Conservation (phyloP, 2,888 invertebrate species). For the Chrysolina haemoptera region DNA sequence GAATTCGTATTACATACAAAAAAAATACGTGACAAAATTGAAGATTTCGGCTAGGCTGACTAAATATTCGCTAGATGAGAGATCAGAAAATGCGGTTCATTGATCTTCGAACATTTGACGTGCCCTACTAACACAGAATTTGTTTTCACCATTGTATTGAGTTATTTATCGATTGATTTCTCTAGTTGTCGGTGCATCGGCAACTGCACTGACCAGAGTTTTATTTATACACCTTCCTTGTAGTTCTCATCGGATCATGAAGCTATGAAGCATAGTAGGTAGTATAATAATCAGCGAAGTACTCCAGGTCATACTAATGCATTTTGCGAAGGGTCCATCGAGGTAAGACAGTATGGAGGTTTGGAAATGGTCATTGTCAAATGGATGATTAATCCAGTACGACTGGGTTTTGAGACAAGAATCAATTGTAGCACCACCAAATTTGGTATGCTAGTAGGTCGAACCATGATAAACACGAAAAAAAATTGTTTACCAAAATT, state of each 20-base stretch:
- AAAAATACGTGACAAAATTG: slow-evolving; percentile 10
- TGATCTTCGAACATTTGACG: slow-evolving; percentile 9
- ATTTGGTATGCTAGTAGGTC: too few species aligned
- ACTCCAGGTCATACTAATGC: slow-evolving; percentile 12
- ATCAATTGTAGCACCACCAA: too few species aligned
- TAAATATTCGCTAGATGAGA: not conserved
- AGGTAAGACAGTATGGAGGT: slow-evolving; percentile 29
- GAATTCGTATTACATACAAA: not conserved
- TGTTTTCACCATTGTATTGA: slow-evolving; percentile 1
- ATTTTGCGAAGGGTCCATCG: slow-evolving; percentile 27
- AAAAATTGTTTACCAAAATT: too few species aligned
- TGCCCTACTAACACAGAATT: slow-evolving; percentile 17
- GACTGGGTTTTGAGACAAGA: too few species aligned
- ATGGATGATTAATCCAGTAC: too few species aligned
- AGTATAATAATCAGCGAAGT: slow-evolving; percentile 13
- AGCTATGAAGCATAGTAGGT: too few species aligned
- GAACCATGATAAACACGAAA: too few species aligned
- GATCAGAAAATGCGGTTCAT: slow-evolving; percentile 6
- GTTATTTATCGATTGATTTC: slow-evolving; percentile 10
- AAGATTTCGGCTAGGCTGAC: not conserved
- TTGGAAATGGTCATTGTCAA: not conserved
- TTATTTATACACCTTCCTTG: not conserved
- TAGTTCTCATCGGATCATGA: not conserved
- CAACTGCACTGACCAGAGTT: not conserved
- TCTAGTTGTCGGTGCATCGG: not conserved